Percentiles rank a stretch among this genome's conserved stretches.
Evolutionary conservation across 53 echinoderm and acorn worm genomes (phyloP).

Genomic region (Patiria pectinifera): DNA sequence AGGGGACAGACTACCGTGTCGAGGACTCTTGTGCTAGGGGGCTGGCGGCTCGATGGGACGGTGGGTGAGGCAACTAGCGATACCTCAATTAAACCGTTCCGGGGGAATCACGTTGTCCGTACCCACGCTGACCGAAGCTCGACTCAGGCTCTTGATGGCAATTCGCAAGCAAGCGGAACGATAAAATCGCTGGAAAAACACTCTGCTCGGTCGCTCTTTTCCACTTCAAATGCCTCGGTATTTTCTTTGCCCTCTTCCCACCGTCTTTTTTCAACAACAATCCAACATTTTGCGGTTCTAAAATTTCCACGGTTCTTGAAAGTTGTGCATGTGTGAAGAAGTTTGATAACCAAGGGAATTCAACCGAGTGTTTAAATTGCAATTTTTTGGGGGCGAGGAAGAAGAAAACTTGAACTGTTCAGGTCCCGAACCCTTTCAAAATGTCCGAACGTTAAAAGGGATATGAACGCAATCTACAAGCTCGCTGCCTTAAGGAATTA

Average conservation of each 20-base stretch:
- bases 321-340: conserved; percentile 60
- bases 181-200: conserved; percentile 67
- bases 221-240: conserved; percentile 52
- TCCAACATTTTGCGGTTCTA: conserved; percentile 39
- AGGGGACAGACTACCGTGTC: conserved; percentile 65
- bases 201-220: conserved; percentile 29
- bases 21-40: conserved; percentile 62
- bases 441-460: not conserved
- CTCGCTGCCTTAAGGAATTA: too few species aligned
- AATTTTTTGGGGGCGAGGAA: conserved; percentile 1
- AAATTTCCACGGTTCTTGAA: conserved; percentile 66
- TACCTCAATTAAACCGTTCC: conserved; percentile 65
- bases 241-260: conserved; percentile 51
- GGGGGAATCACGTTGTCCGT: conserved; percentile 42
- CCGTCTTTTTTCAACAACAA: conserved; percentile 41
- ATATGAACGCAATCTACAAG: too few species aligned
- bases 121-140: conserved; percentile 25
- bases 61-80: conserved; percentile 34
- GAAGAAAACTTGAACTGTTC: not conserved
- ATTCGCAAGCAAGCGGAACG: conserved; percentile 63
- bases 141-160: conserved; percentile 12
- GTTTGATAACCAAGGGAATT: conserved; percentile 57
- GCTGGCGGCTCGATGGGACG: conserved; percentile 48
- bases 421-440: not conserved
- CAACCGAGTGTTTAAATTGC: conserved; percentile 53